A percentile compares a stretch with the other conserved stretches of the same genome.
phyloP scores from a whole-genome alignment of 2,113 vertebrate genomes.

The Caloenas nicobarica region DNA sequence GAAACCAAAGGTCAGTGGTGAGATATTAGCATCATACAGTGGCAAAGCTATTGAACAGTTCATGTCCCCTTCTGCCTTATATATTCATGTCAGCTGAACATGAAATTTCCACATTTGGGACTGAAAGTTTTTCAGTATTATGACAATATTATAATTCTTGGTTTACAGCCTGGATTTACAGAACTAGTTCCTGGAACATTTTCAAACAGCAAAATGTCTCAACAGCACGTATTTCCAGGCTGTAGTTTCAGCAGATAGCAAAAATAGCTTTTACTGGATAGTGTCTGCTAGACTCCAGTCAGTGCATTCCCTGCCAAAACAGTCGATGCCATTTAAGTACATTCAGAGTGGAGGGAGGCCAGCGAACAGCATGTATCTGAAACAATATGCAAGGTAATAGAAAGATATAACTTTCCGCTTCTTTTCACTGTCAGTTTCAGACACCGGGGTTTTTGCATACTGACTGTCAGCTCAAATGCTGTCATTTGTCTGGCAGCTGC shows the following conservation, averaged over 20 bases:
- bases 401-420: not conserved
- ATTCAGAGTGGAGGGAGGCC: not conserved
- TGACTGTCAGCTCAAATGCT: not conserved
- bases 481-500: not conserved
- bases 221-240: not conserved
- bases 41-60: not conserved
- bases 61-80: not conserved
- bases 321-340: not conserved
- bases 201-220: conserved; percentile 29
- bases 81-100: not conserved
- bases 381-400: not conserved
- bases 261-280: conserved; percentile 1
- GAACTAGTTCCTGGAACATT: not conserved
- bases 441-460: not conserved
- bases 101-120: not conserved
- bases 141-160: not conserved
- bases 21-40: not conserved
- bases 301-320: not conserved
- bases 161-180: not conserved
- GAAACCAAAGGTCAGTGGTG: not conserved
- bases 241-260: not conserved
- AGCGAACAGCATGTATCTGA: not conserved
- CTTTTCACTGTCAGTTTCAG: not conserved
- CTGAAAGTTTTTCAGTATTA: not conserved
- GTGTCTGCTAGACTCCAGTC: not conserved